Evolutionary conservation across 2,888 invertebrate species (phyloP).

Genomic region (Dynastes maya): DNA sequence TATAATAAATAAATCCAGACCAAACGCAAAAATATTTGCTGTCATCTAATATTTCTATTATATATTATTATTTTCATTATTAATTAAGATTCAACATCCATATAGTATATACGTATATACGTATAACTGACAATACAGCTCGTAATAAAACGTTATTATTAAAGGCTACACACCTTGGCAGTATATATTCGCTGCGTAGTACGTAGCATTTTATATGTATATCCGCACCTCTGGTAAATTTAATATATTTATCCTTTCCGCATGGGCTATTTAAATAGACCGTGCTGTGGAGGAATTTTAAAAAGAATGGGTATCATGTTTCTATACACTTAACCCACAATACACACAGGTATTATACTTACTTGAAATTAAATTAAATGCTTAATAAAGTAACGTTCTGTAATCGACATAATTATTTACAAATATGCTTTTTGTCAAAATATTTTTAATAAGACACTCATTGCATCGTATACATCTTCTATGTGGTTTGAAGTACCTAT

Average conservation of each 20-base stretch:
- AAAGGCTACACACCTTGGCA: background rate
- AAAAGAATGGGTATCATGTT: too few species aligned
- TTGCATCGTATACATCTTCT: too few species aligned
- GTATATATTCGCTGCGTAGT: background rate
- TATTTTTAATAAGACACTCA: too few species aligned
- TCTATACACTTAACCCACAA: too few species aligned
- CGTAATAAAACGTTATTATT: constrained; percentile 16
- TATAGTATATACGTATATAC: background rate
- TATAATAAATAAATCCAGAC: background rate
- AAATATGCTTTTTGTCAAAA: too few species aligned
- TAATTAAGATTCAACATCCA: constrained; percentile 9
- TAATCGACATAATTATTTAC: too few species aligned
- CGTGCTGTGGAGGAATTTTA: too few species aligned
- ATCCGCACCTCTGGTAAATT: background rate
- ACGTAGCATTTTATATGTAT: background rate
- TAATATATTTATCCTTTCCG: background rate
- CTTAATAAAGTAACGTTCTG: too few species aligned
- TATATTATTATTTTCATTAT: constrained; percentile 18
- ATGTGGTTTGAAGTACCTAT: too few species aligned
- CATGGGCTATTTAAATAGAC: too few species aligned
- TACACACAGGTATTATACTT: too few species aligned
- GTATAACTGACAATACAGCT: background rate
- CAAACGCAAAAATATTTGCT: background rate
- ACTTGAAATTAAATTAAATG: too few species aligned
- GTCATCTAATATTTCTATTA: background rate